Evolutionary conservation across 2,797 vertebrate species (phyloP).

Genomic region (Coreius guichenoti): DNA sequence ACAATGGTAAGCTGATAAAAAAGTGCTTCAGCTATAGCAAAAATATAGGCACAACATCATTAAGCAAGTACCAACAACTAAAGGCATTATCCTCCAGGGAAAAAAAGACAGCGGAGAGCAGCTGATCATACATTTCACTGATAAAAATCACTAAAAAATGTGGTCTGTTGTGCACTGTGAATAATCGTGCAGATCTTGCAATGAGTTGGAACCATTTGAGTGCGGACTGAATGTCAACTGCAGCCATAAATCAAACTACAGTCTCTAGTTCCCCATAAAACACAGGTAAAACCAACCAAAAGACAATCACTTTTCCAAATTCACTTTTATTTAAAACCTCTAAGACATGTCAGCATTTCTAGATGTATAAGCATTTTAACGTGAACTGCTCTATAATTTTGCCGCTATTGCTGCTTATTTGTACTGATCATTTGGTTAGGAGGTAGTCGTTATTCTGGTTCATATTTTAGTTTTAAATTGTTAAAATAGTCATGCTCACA

Average conservation of each 20-base stretch:
- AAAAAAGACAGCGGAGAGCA: neutral
- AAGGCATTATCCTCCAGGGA: neutral
- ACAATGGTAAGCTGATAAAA: neutral
- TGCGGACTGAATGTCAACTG: neutral
- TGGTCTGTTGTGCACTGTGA: neutral
- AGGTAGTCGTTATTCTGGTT: neutral
- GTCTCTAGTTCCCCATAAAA: neutral
- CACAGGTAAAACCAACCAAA: neutral
- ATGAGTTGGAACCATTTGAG: neutral
- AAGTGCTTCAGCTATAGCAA: neutral
- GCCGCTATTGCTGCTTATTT: neutral
- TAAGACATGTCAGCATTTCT: neutral
- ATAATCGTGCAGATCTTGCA: neutral
- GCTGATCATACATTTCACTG: neutral
- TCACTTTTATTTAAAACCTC: neutral
- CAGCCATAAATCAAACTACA: neutral
- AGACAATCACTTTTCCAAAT: neutral
- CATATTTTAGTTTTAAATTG: neutral
- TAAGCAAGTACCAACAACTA: neutral
- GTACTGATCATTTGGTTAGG: neutral
- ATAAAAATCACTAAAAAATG: conserved; percentile 4
- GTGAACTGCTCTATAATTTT: neutral
- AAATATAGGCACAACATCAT: neutral
- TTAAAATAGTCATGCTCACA: neutral
- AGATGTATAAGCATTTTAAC: neutral